Evolutionary conservation across 2,888 invertebrate genomes (phyloP).

Genomic region (Blera fallax): DNA sequence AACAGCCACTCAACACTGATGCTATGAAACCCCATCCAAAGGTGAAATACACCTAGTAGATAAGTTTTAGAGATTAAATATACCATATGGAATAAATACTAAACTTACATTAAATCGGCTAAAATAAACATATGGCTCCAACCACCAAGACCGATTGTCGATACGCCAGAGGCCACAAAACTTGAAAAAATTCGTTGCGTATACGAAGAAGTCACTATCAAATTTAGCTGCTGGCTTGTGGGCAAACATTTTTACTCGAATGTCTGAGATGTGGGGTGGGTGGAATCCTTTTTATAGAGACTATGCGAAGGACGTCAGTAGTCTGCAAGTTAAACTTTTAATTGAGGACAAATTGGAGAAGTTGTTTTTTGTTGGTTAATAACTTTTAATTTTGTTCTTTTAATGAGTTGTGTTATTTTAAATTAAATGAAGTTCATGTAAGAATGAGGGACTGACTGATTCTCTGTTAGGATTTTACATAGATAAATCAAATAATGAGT

Average conservation of each 20-base stretch:
- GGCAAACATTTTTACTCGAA: conserved; percentile 2
- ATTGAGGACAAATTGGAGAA: conserved; percentile 25
- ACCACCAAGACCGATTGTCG: neutral
- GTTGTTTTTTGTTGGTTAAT: conserved; percentile 7
- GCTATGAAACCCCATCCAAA: conserved; percentile 34
- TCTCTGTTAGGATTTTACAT: neutral
- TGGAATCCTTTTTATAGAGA: conserved; percentile 11
- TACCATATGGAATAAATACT: neutral
- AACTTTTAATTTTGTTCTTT: conserved; percentile 44
- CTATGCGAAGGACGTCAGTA: neutral
- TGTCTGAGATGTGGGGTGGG: neutral
- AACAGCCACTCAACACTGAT: conserved; percentile 2
- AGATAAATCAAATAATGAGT: too few species aligned
- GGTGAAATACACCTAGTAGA: conserved; percentile 7
- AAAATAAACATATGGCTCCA: conserved; percentile 24
- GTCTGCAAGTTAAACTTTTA: conserved; percentile 24
- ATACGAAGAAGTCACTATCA: conserved; percentile 12
- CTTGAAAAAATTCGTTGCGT: conserved; percentile 32
- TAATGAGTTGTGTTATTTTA: conserved; percentile 27
- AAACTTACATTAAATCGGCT: conserved; percentile 37
- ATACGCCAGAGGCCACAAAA: conserved; percentile 28
- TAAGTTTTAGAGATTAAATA: neutral
- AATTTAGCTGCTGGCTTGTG: neutral
- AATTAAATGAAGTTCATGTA: neutral
- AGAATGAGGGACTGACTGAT: neutral